Conservation (phyloP, 2,113 vertebrate genomes). For the Sapajus apella region DNA sequence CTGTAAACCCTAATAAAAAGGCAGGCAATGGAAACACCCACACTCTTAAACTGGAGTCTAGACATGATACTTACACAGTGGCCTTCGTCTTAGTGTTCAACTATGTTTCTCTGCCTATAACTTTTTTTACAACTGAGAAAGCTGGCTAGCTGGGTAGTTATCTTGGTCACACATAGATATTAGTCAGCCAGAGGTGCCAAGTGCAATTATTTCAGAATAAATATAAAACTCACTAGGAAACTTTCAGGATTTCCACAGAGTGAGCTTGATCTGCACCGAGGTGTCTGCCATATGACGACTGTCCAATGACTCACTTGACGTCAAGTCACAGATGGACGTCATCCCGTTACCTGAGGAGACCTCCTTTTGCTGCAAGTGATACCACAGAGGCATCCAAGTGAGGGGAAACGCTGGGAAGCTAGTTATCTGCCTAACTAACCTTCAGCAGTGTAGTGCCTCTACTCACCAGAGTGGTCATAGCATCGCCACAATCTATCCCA, state of each 20-base stretch:
- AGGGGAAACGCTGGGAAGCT: neutral
- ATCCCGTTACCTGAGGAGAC: slow-evolving; percentile 46
- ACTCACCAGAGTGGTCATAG: neutral
- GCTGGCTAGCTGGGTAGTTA: neutral
- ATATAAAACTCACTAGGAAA: slow-evolving; percentile 59
- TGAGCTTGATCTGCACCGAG: slow-evolving; percentile 39
- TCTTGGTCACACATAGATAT: neutral
- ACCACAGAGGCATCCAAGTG: neutral
- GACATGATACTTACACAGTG: neutral
- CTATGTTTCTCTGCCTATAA: slow-evolving; percentile 14
- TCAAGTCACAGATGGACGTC: slow-evolving; percentile 49
- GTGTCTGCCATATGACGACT: slow-evolving; percentile 10
- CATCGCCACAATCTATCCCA: neutral
- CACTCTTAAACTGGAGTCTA: neutral
- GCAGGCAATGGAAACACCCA: neutral
- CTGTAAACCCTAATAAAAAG: neutral
- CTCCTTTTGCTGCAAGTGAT: neutral
- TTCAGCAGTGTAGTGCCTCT: neutral
- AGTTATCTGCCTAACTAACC: neutral
- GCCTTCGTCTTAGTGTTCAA: neutral
- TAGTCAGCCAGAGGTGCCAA: slow-evolving; percentile 59
- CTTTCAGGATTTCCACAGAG: slow-evolving; percentile 37
- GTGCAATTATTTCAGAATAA: slow-evolving; percentile 51
- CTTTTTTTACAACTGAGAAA: slow-evolving; percentile 21
- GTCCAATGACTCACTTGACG: slow-evolving; percentile 68